Evolutionary conservation across 2,888 invertebrate genomes (phyloP).

Genomic region (Nomada ferruginata): DNA sequence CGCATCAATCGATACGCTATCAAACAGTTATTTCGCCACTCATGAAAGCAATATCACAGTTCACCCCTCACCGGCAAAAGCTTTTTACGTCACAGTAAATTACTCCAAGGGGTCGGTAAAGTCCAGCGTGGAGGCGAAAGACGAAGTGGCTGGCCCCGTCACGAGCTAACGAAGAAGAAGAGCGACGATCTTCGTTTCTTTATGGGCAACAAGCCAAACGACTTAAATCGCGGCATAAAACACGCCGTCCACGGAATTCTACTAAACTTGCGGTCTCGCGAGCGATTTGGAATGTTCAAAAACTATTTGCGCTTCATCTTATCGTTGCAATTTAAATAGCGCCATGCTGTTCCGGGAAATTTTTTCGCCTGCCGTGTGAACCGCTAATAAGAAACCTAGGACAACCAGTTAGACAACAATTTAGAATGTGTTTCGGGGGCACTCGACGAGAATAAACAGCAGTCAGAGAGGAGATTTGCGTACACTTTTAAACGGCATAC

Average conservation of each 20-base stretch:
- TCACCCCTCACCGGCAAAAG: conserved; percentile 1
- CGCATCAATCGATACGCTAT: neutral
- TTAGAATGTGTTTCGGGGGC: neutral
- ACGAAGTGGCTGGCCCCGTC: conserved; percentile 26
- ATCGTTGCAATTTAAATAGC: neutral
- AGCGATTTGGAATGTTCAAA: neutral
- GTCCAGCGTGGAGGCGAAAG: conserved; percentile 30
- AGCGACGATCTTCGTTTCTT: conserved; percentile 19
- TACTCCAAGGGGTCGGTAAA: conserved; percentile 24
- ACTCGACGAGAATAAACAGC: neutral
- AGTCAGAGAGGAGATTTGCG: neutral
- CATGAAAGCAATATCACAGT: conserved; percentile 22
- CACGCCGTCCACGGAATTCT: neutral
- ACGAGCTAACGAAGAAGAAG: conserved; percentile 43
- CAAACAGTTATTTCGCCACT: neutral
- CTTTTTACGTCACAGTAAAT: conserved; percentile 47
- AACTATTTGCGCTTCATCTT: neutral
- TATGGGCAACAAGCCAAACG: conserved; percentile 44
- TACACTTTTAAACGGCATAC: neutral
- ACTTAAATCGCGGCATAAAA: conserved; percentile 41
- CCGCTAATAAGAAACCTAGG: neutral
- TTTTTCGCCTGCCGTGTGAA: neutral
- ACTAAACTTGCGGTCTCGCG: neutral
- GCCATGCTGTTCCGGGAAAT: too few species aligned
- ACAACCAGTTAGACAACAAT: neutral